Conservation (phyloP, 2,888 invertebrate genomes). For the Cerastoderma edule region DNA sequence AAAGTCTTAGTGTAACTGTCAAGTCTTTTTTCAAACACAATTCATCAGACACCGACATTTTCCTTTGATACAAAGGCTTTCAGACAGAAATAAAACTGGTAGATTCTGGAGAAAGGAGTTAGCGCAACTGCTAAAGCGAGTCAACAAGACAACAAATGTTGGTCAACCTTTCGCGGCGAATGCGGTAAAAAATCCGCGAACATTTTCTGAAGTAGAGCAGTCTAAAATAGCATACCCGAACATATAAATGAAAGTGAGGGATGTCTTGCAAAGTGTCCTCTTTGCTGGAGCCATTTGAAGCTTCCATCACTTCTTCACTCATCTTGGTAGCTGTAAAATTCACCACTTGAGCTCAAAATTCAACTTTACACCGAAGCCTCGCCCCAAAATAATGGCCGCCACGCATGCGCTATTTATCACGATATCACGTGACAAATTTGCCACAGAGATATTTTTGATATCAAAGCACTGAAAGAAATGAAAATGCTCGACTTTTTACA, state of each 20-base stretch:
- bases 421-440: constrained; percentile 28
- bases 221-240: constrained; percentile 48
- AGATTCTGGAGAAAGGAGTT: neutral
- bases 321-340: constrained; percentile 4
- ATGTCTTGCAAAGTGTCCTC: constrained; percentile 37
- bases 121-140: neutral
- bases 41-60: too few species aligned
- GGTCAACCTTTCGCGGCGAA: neutral
- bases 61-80: too few species aligned
- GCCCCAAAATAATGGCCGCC: constrained; percentile 60
- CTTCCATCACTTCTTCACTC: constrained; percentile 54
- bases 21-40: too few species aligned
- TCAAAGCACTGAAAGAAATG: too few species aligned
- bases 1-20: too few species aligned
- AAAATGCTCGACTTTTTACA: neutral
- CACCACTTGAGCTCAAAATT: neutral
- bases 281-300: constrained; percentile 42
- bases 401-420: constrained; percentile 48
- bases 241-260: constrained; percentile 54
- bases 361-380: constrained; percentile 33
- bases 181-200: neutral
- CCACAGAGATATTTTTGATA: too few species aligned
- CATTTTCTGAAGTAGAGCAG: neutral
- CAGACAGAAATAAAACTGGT: neutral
- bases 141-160: neutral